Evolutionary conservation across 1,140 invertebrate genomes (phyloP).

Genomic region (Reticulitermes speratus): DNA sequence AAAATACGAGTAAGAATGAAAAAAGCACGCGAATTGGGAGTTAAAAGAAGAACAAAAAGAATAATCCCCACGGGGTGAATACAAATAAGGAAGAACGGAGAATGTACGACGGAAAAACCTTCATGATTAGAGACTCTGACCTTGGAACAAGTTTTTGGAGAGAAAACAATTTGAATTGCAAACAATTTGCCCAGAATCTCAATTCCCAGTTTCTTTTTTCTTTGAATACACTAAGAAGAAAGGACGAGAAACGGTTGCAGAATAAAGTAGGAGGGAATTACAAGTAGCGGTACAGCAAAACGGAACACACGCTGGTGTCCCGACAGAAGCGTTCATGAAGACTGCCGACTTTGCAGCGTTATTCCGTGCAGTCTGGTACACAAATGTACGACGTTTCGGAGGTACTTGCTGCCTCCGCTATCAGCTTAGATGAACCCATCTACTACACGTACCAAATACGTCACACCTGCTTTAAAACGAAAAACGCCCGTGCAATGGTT

Average conservation of each 20-base stretch:
- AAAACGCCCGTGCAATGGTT: too few relatives aligned
- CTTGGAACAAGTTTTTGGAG: not conserved
- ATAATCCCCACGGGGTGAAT: not conserved
- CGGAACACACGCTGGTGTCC: not conserved
- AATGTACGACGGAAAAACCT: not conserved
- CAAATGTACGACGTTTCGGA: too few relatives aligned
- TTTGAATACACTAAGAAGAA: not conserved
- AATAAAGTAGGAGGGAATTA: not conserved
- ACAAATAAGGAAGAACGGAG: not conserved
- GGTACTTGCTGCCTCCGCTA: too few relatives aligned
- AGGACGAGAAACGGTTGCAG: not conserved
- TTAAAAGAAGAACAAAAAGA: not conserved
- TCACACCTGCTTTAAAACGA: too few relatives aligned
- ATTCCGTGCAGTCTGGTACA: too few relatives aligned
- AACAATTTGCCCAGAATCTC: not conserved
- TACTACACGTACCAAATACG: too few relatives aligned
- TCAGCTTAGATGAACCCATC: too few relatives aligned
- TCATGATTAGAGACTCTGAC: not conserved
- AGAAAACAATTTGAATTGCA: constrained; percentile 12
- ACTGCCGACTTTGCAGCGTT: too few relatives aligned
- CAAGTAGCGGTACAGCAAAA: not conserved
- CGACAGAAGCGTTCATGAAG: not conserved
- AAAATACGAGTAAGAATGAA: not conserved
- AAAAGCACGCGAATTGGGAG: not conserved
- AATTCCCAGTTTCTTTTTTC: not conserved